Conservation (phyloP, 1,140 invertebrate genomes). For the Drosophila sulfurigaster region DNA sequence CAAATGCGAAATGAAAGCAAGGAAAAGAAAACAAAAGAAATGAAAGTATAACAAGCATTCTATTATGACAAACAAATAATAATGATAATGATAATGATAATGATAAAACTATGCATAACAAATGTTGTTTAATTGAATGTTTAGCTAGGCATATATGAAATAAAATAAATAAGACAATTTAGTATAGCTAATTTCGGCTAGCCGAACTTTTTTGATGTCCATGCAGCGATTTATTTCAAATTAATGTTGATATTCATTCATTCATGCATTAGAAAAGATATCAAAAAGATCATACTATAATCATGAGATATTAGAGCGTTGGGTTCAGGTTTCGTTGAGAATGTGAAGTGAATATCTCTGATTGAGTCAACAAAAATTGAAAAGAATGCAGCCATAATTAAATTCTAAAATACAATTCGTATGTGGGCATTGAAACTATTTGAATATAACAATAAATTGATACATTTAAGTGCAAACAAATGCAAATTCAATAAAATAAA, state of each 20-base stretch:
- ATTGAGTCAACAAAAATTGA: background rate
- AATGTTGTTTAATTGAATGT: conserved; percentile 48
- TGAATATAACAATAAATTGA: conserved; percentile 10
- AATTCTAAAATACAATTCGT: background rate
- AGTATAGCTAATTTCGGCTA: background rate
- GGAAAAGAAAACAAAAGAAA: conserved; percentile 22
- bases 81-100: conserved; percentile 7
- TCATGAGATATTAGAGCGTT: no score
- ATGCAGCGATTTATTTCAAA: background rate
- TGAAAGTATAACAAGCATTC: conserved; percentile 3
- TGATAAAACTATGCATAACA: conserved; percentile 15
- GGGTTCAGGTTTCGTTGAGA: background rate
- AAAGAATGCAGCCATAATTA: no score
- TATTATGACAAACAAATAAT: conserved; percentile 5
- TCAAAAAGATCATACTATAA: no score
- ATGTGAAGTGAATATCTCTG: background rate
- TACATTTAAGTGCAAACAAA: conserved; percentile 19
- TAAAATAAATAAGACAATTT: conserved; percentile 23
- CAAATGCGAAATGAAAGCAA: conserved; percentile 6
- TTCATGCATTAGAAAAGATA: no score
- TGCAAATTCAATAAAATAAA: conserved; percentile 24
- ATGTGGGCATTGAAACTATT: background rate
- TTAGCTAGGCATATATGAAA: conserved; percentile 70
- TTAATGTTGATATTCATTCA: no score
- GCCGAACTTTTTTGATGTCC: conserved; percentile 4